Conservation (phyloP, 1,140 invertebrate genomes). For the Lysiphlebus fabarum region DNA sequence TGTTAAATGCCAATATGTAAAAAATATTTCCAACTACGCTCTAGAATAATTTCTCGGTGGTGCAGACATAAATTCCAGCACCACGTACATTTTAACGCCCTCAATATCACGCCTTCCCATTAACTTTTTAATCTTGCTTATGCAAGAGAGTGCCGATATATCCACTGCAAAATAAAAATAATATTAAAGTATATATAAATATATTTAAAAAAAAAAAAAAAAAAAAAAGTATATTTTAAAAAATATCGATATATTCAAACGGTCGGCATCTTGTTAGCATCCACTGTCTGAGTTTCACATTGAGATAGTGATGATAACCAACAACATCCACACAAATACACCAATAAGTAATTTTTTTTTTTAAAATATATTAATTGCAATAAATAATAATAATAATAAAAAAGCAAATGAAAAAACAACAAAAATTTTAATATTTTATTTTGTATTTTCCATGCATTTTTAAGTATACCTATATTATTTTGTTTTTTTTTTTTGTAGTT, state of each 20-base stretch:
- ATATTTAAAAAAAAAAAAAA: slow-evolving; percentile 29
- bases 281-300: too few species aligned
- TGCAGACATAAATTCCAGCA: slow-evolving; percentile 48
- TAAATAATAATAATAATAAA: too few species aligned
- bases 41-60: slow-evolving; percentile 42
- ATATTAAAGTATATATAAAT: slow-evolving; percentile 19
- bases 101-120: slow-evolving; percentile 43
- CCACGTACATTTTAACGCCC: slow-evolving; percentile 45
- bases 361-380: too few species aligned
- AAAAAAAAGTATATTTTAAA: slow-evolving; percentile 20
- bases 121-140: slow-evolving; percentile 47
- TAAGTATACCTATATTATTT: too few species aligned
- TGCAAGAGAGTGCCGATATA: slow-evolving; percentile 26
- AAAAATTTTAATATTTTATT: too few species aligned
- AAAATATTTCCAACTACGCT: slow-evolving; percentile 19
- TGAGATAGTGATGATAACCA: too few species aligned
- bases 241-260: neutral
- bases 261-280: slow-evolving; percentile 13
- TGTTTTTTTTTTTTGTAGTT: too few species aligned
- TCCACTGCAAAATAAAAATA: slow-evolving; percentile 15
- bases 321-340: too few species aligned
- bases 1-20: neutral
- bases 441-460: too few species aligned
- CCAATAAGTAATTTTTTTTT: too few species aligned
- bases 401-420: too few species aligned